Conservation (phyloP, 2,797 vertebrate genomes). For the Gymnoscopelus microlampas region DNA sequence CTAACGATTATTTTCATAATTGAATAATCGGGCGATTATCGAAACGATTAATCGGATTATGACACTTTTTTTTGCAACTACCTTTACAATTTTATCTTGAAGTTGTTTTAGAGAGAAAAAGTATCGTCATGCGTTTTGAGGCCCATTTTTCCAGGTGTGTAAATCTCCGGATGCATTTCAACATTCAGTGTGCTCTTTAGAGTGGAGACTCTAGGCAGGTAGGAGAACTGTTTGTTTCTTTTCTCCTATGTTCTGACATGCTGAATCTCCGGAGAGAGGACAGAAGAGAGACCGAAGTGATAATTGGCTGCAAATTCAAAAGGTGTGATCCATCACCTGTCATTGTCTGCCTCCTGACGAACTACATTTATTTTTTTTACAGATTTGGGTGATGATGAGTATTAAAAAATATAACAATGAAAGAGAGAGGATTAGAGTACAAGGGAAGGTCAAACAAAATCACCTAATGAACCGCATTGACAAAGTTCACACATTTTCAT, state of each 20-base stretch:
- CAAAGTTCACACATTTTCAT: constrained; percentile 48
- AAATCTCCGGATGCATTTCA: constrained; percentile 25
- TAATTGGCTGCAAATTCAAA: constrained; percentile 69
- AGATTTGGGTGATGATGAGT: no score
- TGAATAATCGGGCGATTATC: no score
- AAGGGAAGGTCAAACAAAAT: constrained; percentile 17
- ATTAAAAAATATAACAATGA: background rate
- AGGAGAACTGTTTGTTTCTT: constrained; percentile 5
- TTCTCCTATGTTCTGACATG: constrained; percentile 24
- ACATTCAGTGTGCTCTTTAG: constrained; percentile 39
- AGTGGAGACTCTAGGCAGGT: constrained; percentile 30
- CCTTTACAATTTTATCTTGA: no score
- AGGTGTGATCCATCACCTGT: constrained; percentile 57
- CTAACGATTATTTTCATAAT: no score
- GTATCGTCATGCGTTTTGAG: no score
- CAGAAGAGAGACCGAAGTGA: constrained; percentile 36
- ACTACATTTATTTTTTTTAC: no score
- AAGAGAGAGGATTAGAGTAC: no score
- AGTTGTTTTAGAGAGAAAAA: no score
- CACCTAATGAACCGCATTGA: constrained; percentile 59
- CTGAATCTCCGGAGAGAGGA: constrained; percentile 61
- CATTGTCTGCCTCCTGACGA: constrained; percentile 31
- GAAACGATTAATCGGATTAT: no score
- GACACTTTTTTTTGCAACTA: no score
- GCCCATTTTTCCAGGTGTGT: constrained; percentile 14